Evolutionary conservation across 2,113 vertebrate genomes (phyloP).

Genomic region (Hippopotamus amphibius): DNA sequence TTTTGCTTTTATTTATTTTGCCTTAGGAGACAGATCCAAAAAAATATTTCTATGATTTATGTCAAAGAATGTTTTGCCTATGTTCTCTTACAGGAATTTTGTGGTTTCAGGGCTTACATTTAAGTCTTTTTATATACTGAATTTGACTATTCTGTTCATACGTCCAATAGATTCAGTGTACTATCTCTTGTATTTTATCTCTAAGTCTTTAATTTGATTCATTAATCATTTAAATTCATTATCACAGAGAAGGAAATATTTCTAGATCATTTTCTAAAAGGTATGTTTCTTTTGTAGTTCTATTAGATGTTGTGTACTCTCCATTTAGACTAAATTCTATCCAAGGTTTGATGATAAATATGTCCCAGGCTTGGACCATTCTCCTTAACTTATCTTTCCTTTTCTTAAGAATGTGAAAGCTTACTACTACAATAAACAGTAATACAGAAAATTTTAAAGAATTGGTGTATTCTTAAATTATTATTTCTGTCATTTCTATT

Average conservation of each 20-base stretch:
- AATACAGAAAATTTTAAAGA: not conserved
- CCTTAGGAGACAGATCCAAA: no score
- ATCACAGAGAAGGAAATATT: not conserved
- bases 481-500: not conserved
- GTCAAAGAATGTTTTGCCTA: no score
- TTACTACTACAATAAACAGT: not conserved
- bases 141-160: not conserved
- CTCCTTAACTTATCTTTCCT: not conserved
- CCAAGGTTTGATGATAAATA: not conserved
- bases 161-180: not conserved
- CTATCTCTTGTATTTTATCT: not conserved
- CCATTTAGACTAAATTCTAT: not conserved
- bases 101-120: no score
- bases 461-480: not conserved
- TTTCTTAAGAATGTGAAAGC: not conserved
- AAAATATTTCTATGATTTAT: no score
- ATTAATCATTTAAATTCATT: not conserved
- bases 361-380: not conserved
- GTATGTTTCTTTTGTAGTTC: not conserved
- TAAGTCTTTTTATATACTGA: not conserved
- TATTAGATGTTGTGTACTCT: not conserved
- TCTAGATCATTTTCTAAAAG: not conserved
- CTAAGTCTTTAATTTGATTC: not conserved
- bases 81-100: no score
- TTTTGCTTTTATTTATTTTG: no score